A percentile compares a stretch with the other conserved stretches of the same genome.
Conservation (phyloP, 2,113 vertebrate genomes). For the Archilochus colubris region DNA sequence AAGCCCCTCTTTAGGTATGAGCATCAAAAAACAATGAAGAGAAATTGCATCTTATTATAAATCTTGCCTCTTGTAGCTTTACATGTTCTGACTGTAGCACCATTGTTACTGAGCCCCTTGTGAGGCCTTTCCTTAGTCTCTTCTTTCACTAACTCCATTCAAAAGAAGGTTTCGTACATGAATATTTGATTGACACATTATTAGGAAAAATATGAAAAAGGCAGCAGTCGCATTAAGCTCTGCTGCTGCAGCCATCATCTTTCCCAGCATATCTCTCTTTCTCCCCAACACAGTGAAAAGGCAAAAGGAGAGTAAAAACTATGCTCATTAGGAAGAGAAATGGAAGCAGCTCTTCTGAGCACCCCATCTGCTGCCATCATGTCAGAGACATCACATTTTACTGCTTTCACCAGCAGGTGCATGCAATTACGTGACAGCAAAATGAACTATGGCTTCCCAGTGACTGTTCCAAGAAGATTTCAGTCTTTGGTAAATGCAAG, state of each 20-base stretch:
- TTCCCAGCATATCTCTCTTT: not conserved
- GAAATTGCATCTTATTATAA: not conserved
- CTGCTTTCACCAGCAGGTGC: slow-evolving; percentile 63
- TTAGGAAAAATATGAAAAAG: not conserved
- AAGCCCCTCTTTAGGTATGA: not conserved
- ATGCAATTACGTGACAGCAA: slow-evolving; percentile 65
- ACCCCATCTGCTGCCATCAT: slow-evolving; percentile 53
- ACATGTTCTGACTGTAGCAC: fast-evolving
- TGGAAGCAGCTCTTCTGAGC: slow-evolving; percentile 47
- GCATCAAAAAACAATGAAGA: not conserved
- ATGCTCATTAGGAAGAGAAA: slow-evolving; percentile 67
- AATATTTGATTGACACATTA: slow-evolving; percentile 37
- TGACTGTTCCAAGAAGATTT: slow-evolving; percentile 29
- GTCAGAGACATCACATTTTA: slow-evolving; percentile 58
- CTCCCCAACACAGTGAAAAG: not conserved
- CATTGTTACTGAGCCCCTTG: not conserved
- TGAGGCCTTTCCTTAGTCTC: not conserved
- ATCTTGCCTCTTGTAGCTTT: not conserved
- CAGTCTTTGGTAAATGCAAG: slow-evolving; percentile 11
- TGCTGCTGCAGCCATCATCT: not conserved
- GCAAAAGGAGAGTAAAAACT: slow-evolving; percentile 36
- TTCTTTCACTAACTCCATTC: slow-evolving; percentile 31
- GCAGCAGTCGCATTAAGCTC: not conserved
- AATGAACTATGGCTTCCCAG: slow-evolving; percentile 58
- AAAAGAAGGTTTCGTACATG: slow-evolving; percentile 1